A percentile compares a stretch with the other conserved stretches of the same genome.
phyloP scores from a whole-genome alignment of 2,113 vertebrate genomes.

The Miniopterus natalensis region DNA sequence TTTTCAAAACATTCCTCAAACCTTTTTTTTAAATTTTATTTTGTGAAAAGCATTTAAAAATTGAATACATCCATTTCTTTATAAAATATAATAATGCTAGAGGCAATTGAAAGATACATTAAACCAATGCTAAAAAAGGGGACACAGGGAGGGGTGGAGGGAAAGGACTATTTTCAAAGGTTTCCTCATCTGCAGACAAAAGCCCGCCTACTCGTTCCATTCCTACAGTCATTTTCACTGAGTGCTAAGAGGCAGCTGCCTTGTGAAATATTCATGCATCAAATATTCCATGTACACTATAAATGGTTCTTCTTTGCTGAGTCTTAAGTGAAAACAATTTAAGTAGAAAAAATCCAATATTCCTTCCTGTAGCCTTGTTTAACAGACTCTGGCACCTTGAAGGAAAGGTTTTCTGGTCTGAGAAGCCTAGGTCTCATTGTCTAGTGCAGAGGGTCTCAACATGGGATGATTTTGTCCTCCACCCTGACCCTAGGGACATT shows the following conservation, averaged over 20 bases:
- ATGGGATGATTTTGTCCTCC: accelerated
- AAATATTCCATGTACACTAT: conserved; percentile 64
- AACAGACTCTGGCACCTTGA: background rate
- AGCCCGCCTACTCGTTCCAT: conserved; percentile 56
- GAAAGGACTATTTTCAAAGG: conserved; percentile 21
- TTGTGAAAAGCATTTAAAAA: conserved; percentile 65
- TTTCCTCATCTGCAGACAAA: conserved; percentile 61
- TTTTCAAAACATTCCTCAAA: conserved; percentile 75
- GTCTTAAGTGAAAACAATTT: conserved; percentile 73
- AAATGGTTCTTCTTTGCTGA: conserved; percentile 65
- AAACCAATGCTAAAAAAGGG: conserved; percentile 43
- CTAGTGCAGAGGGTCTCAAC: background rate
- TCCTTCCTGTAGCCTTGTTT: conserved; percentile 45
- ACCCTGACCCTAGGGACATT: background rate
- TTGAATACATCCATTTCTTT: conserved; percentile 54
- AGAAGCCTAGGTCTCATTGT: background rate
- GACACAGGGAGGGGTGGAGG: background rate
- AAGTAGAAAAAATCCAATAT: conserved; percentile 45
- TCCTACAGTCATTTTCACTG: conserved; percentile 66
- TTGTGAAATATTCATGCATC: conserved; percentile 73
- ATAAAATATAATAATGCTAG: conserved; percentile 43
- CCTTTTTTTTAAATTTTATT: background rate
- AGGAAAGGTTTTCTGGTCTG: background rate
- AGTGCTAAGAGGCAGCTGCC: conserved; percentile 61
- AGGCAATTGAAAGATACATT: conserved; percentile 38